A percentile compares a stretch with the other conserved stretches of the same genome.
Evolutionary conservation across 2,113 vertebrate species (phyloP).

Genomic region (Hemiscyllium ocellatum): DNA sequence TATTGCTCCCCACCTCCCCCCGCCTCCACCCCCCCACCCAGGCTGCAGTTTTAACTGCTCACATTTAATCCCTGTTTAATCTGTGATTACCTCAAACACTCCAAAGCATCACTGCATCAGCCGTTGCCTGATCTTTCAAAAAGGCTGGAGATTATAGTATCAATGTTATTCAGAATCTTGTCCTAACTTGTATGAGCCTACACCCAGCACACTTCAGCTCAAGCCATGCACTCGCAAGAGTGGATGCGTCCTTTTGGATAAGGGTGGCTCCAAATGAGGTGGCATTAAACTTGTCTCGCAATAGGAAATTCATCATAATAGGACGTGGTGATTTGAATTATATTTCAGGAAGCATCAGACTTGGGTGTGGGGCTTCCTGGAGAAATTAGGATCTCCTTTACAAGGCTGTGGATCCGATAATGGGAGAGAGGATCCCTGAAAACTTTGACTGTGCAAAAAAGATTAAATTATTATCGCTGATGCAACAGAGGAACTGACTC

Average conservation of each 20-base stretch:
- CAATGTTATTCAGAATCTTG: not conserved
- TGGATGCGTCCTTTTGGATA: not conserved
- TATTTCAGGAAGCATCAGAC: conserved; percentile 29
- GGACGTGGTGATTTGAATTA: conserved; percentile 14
- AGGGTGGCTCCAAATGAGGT: not conserved
- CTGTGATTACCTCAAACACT: not conserved
- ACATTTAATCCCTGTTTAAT: conserved; percentile 11
- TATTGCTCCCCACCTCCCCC: not conserved
- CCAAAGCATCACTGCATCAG: not conserved
- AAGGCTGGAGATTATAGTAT: not conserved
- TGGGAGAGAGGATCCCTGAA: not conserved
- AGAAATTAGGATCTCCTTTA: conserved; percentile 18
- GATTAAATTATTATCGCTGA: too few relatives aligned
- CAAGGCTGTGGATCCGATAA: not conserved
- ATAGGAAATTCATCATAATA: not conserved
- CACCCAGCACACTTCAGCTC: not conserved
- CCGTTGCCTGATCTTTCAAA: not conserved
- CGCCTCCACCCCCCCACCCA: not conserved
- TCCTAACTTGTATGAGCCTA: not conserved
- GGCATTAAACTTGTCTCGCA: too few relatives aligned
- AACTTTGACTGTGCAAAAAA: not conserved
- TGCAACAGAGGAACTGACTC: not conserved
- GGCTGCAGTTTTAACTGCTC: not conserved
- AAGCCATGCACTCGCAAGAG: not conserved
- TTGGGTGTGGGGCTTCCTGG: not conserved